Evolutionary conservation across 2,888 invertebrate genomes (phyloP).

Genomic region (Cremastobaeus sp.): DNA sequence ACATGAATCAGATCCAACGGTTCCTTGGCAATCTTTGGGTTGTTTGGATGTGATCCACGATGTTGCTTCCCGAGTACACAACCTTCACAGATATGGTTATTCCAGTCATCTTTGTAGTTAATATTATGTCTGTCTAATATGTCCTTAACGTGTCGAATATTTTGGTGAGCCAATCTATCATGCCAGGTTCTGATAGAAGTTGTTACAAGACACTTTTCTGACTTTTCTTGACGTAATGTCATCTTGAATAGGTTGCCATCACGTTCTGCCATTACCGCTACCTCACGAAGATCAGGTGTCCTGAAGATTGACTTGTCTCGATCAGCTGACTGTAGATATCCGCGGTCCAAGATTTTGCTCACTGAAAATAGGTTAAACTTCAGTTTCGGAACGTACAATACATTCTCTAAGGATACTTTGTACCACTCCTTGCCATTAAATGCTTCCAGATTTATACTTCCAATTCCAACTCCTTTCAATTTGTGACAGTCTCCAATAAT

Average conservation of each 20-base stretch:
- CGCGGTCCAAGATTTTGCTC: neutral
- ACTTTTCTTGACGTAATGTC: neutral
- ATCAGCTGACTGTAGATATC: neutral
- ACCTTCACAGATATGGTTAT: neutral
- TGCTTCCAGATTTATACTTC: neutral
- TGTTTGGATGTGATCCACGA: neutral
- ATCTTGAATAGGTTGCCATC: neutral
- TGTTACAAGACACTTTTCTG: neutral
- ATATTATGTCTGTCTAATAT: neutral
- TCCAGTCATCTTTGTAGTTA: neutral
- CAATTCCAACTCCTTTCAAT: neutral
- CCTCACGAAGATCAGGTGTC: neutral
- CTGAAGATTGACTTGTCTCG: neutral
- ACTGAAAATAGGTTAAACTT: conserved; percentile 5
- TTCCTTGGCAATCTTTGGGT: neutral
- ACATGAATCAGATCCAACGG: conserved; percentile 1
- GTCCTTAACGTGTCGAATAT: neutral
- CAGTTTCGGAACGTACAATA: neutral
- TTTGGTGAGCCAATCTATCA: conserved; percentile 4
- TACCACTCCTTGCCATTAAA: neutral
- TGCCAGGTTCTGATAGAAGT: neutral
- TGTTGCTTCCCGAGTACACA: neutral
- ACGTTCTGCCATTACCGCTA: neutral
- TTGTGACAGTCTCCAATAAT: neutral
- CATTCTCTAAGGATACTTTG: neutral